Conservation (phyloP, 2,113 vertebrate genomes). For the Cyprinodon brontotheroides region DNA sequence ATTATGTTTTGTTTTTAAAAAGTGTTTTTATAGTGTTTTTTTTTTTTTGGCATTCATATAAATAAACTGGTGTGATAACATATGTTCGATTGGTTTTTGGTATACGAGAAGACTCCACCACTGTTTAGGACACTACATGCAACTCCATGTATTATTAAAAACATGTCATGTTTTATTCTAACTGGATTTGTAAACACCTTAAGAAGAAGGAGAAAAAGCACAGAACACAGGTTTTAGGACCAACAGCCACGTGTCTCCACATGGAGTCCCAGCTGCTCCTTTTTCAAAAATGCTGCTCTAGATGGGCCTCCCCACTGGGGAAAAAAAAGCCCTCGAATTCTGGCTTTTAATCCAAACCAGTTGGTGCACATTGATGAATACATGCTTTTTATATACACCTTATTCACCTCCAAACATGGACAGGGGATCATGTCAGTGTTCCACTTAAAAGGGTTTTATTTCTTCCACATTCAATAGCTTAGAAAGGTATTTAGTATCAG, state of each 20-base stretch:
- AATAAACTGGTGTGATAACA: no score
- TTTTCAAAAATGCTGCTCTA: not conserved
- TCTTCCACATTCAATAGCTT: not conserved
- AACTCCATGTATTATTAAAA: not conserved
- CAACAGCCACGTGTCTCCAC: constrained; percentile 14
- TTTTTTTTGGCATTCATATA: no score
- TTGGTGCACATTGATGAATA: not conserved
- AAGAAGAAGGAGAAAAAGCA: not conserved
- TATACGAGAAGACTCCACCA: no score
- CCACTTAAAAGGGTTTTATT: not conserved
- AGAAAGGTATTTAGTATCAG: not conserved
- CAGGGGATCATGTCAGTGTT: not conserved
- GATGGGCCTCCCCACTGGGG: not conserved
- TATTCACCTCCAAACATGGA: not conserved
- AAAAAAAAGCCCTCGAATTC: not conserved
- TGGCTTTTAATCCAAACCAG: no score
- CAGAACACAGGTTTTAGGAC: not conserved
- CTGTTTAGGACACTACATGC: no score
- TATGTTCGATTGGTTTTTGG: no score
- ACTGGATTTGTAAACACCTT: not conserved
- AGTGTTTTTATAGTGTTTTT: no score
- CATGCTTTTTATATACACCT: not conserved
- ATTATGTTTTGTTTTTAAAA: no score
- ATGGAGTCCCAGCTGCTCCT: constrained; percentile 28
- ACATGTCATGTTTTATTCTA: not conserved